These are phyloP conservation scores for Catocala fraxini DNA, from an alignment of 2,888 invertebrate species.

Conservation along the genomic window DNA sequence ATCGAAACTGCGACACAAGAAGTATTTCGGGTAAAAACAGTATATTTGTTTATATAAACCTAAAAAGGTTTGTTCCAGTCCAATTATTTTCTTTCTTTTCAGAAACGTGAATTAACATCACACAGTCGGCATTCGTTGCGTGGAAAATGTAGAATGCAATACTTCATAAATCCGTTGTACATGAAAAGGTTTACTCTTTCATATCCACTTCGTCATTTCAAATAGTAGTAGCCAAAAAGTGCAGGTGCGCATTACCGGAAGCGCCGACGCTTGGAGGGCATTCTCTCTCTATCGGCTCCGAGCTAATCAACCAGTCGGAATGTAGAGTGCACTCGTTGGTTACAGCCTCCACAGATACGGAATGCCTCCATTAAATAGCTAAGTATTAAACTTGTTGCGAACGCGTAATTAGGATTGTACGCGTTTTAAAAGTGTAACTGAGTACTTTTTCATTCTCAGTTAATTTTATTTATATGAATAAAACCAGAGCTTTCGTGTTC, in stretches of 20 bases:
- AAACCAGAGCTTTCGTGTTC: conserved; percentile 1
- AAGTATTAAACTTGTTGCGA: conserved; percentile 45
- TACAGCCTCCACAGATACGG: conserved; percentile 38
- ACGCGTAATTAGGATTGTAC: conserved; percentile 30
- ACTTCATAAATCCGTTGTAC: conserved; percentile 11
- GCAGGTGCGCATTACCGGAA: conserved; percentile 59
- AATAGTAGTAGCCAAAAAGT: conserved; percentile 57
- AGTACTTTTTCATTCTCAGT: conserved; percentile 8
- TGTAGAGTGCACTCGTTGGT: conserved; percentile 58
- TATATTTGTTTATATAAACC: background rate
- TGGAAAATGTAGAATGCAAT: conserved; percentile 4
- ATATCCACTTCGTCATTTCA: conserved; percentile 50
- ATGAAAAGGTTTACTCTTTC: conserved; percentile 31
- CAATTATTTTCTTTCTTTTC: no score
- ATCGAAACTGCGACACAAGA: background rate
- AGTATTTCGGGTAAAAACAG: background rate
- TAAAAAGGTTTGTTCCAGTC: no score
- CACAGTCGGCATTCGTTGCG: no score
- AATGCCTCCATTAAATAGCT: conserved; percentile 37
- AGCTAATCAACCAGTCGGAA: conserved; percentile 71
- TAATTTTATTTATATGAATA: conserved; percentile 1
- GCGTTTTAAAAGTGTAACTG: conserved; percentile 9
- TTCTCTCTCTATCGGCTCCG: conserved; percentile 30
- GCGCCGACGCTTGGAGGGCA: conserved; percentile 42
- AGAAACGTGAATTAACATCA: no score